These are phyloP conservation scores for Periophthalmus modestus DNA, from an alignment of 2,113 vertebrate genomes.

Conservation along the genomic window DNA sequence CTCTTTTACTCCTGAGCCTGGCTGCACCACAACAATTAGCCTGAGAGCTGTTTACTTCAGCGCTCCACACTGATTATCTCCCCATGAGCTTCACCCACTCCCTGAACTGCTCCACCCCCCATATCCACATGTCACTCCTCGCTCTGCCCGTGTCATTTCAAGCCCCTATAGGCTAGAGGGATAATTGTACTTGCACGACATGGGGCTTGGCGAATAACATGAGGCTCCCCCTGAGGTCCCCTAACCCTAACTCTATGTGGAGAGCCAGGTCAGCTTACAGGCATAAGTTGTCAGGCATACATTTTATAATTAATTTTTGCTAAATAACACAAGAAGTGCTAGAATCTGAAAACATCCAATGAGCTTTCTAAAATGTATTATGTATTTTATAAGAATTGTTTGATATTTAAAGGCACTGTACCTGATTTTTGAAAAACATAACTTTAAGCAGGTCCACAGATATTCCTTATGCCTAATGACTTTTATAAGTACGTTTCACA, in stretches of 20 bases:
- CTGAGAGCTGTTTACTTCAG: constrained; percentile 7
- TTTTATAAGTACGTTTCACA: too few relatives aligned
- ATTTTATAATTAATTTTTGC: neutral
- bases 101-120: neutral
- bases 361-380: too few relatives aligned
- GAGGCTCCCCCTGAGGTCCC: constrained; percentile 19
- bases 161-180: constrained; percentile 15
- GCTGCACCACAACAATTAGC: constrained; percentile 6
- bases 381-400: too few relatives aligned
- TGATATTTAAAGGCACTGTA: too few relatives aligned
- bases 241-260: too few relatives aligned
- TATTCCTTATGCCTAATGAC: too few relatives aligned
- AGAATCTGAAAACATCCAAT: too few relatives aligned
- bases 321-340: neutral
- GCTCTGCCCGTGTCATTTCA: constrained; percentile 35
- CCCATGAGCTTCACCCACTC: constrained; percentile 13
- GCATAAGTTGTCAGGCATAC: constrained; percentile 7
- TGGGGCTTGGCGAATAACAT: constrained; percentile 45
- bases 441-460: too few relatives aligned
- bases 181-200: constrained; percentile 46
- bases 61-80: constrained; percentile 23
- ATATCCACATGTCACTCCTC: constrained; percentile 20
- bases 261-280: constrained; percentile 24
- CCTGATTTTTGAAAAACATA: too few relatives aligned
- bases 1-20: constrained; percentile 9